phyloP scores from a whole-genome alignment of 2,113 vertebrate species.

The Thermophis baileyi region DNA sequence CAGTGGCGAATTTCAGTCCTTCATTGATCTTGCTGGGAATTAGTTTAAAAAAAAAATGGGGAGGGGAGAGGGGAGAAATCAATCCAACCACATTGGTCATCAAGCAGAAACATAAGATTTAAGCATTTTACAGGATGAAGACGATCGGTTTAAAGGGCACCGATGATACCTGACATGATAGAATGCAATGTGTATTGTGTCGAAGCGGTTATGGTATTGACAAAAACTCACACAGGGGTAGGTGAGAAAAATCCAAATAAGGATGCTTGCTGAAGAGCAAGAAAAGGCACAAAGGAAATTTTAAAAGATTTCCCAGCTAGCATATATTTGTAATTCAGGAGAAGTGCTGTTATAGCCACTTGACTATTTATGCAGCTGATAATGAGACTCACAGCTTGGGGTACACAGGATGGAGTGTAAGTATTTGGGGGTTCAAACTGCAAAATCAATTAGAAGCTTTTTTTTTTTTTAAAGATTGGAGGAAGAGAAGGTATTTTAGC shows the following conservation, averaged over 20 bases:
- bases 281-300: not conserved
- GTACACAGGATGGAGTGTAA: not conserved
- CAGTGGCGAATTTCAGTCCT: conserved; percentile 35
- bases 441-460: not conserved
- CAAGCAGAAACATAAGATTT: conserved; percentile 37
- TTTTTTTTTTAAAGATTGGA: not conserved
- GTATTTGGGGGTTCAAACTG: conserved; percentile 3
- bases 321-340: conserved; percentile 11
- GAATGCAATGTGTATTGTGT: conserved; percentile 41
- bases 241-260: conserved; percentile 31
- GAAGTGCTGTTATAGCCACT: not conserved
- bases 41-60: conserved; percentile 26
- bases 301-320: conserved; percentile 34
- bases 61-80: conserved; percentile 20
- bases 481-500: not conserved
- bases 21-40: conserved; percentile 53
- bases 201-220: conserved; percentile 44
- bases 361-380: conserved; percentile 4
- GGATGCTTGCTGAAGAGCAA: conserved; percentile 16
- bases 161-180: conserved; percentile 31
- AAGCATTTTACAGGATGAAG: conserved; percentile 35
- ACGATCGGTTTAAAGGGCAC: conserved; percentile 41
- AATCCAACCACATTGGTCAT: conserved; percentile 26
- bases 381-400: not conserved
- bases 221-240: conserved; percentile 20